Conservation (phyloP, 2,113 vertebrate species). For the Accipiter cooperii region DNA sequence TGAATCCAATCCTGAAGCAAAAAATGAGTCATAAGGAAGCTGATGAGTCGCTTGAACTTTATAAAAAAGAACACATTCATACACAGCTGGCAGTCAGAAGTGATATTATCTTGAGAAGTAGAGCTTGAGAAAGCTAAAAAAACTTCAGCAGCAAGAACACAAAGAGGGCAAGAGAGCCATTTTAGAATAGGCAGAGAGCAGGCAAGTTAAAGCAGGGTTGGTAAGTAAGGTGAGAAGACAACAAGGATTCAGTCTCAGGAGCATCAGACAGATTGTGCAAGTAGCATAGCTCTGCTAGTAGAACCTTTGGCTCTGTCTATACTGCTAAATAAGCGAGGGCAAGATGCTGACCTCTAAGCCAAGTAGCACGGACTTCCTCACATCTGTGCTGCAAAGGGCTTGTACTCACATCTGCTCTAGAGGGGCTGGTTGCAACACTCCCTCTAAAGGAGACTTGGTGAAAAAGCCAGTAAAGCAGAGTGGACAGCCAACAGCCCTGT, state of each 20-base stretch:
- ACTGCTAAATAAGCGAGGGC: not conserved
- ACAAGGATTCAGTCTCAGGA: not conserved
- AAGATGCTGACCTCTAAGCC: not conserved
- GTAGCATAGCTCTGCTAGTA: not conserved
- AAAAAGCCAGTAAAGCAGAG: not conserved
- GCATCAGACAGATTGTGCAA: not conserved
- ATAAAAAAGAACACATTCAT: constrained; percentile 26
- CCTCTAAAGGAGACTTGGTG: not conserved
- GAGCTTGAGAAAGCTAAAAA: constrained; percentile 34
- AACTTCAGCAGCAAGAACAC: not conserved
- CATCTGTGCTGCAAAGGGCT: not conserved
- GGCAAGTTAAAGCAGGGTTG: not conserved
- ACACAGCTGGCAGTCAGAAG: constrained; percentile 47
- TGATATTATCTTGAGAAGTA: constrained; percentile 41
- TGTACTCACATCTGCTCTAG: not conserved
- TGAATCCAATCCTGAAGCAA: constrained; percentile 60
- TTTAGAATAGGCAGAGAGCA: not conserved
- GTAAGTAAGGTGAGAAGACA: not conserved
- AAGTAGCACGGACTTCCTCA: not conserved
- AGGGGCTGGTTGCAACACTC: not conserved
- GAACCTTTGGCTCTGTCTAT: not conserved
- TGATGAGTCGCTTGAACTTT: constrained; percentile 55
- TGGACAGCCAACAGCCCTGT: not conserved
- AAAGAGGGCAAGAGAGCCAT: not conserved
- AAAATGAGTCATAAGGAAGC: constrained; percentile 58